Conservation (phyloP, 2,113 vertebrate species). For the Crypturellus undulatus region DNA sequence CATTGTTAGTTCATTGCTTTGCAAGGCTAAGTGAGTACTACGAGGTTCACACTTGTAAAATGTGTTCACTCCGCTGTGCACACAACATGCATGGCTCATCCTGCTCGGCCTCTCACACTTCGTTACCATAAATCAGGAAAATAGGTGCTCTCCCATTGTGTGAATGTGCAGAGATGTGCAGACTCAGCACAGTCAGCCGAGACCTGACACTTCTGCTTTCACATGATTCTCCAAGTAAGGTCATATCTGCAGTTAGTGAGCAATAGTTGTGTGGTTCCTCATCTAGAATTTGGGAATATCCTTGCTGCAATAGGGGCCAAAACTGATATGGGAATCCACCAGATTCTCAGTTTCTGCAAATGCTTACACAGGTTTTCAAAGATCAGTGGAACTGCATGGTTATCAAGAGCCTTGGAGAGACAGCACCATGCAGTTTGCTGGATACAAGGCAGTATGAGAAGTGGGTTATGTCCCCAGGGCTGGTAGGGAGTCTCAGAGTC, state of each 20-base stretch:
- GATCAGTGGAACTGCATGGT: neutral
- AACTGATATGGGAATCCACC: rapidly evolving
- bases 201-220: neutral
- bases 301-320: neutral
- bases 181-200: no score
- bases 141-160: neutral
- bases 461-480: neutral
- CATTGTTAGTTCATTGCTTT: neutral
- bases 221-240: neutral
- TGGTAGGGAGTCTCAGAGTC: neutral
- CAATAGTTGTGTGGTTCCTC: neutral
- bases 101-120: neutral
- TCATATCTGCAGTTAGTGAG: neutral
- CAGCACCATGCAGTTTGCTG: neutral
- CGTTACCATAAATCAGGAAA: neutral
- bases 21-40: neutral
- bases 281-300: neutral
- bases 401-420: neutral
- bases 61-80: neutral
- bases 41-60: rapidly evolving
- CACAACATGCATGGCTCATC: neutral
- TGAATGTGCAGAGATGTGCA: rapidly evolving
- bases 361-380: neutral
- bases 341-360: neutral
- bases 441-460: neutral